Evolutionary conservation across 2,888 invertebrate genomes (phyloP).

Genomic region (Caenorhabditis drosophilae): DNA sequence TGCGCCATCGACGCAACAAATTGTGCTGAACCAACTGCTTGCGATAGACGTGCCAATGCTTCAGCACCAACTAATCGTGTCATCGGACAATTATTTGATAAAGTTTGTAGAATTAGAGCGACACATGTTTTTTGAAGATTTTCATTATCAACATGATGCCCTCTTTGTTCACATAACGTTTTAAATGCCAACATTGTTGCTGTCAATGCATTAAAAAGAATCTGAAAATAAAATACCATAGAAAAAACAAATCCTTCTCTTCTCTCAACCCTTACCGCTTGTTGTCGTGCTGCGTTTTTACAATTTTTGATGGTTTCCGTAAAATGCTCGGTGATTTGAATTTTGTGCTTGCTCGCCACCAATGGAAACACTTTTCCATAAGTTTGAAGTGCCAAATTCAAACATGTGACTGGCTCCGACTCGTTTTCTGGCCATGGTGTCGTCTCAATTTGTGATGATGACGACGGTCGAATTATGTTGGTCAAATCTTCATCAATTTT

Average conservation of each 20-base stretch:
- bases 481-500: constrained; percentile 95
- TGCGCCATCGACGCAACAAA: constrained; percentile 89
- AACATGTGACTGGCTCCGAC: constrained; percentile 92
- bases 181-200: constrained; percentile 87
- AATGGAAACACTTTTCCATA: constrained; percentile 90
- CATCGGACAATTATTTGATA: constrained; percentile 74
- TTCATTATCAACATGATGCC: constrained; percentile 51
- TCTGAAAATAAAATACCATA: constrained; percentile 29
- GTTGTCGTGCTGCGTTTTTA: constrained; percentile 42
- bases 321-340: constrained; percentile 94
- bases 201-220: constrained; percentile 92
- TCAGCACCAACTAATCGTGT: constrained; percentile 93
- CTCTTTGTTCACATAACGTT: constrained; percentile 54
- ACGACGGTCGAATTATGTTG: constrained; percentile 74
- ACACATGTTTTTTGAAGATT: constrained; percentile 45
- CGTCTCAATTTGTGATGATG: constrained; percentile 33
- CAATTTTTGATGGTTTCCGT: constrained; percentile 81
- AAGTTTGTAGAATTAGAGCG: constrained; percentile 69
- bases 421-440: constrained; percentile 73
- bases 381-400: constrained; percentile 88
- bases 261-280: constrained; percentile 27
- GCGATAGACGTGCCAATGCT: constrained; percentile 89
- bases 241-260: background rate
- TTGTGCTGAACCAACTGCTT: constrained; percentile 82
- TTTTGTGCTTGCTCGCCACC: constrained; percentile 91